These are phyloP conservation scores for Naja naja DNA, from an alignment of 2,113 vertebrate genomes.

Conservation along the genomic window DNA sequence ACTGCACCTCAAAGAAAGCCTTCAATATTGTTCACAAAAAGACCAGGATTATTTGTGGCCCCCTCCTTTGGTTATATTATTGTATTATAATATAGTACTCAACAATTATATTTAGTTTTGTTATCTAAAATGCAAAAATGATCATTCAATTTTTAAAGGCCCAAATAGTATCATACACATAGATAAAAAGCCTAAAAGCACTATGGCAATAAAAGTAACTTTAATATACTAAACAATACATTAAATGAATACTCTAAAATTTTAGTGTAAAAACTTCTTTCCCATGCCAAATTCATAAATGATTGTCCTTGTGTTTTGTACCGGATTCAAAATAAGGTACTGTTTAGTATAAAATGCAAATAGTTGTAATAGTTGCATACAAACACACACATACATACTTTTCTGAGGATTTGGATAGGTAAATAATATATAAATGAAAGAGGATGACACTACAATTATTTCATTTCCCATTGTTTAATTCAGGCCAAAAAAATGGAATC, in stretches of 20 bases:
- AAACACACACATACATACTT: neutral
- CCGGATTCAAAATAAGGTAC: slow-evolving; percentile 9
- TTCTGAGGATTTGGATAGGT: neutral
- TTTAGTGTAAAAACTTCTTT: slow-evolving; percentile 17
- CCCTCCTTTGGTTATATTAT: slow-evolving; percentile 14
- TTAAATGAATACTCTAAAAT: neutral
- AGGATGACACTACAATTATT: neutral
- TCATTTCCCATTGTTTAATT: neutral
- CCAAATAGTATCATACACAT: neutral
- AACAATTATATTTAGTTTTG: slow-evolving; percentile 27
- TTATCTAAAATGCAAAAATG: neutral
- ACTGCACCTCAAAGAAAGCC: slow-evolving; percentile 48
- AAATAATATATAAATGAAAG: neutral
- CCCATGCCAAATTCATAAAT: slow-evolving; percentile 9
- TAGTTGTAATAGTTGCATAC: neutral
- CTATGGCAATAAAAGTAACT: neutral
- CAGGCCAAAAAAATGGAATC: neutral
- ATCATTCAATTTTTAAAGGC: neutral
- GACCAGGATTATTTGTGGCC: neutral
- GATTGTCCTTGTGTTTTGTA: slow-evolving; percentile 20
- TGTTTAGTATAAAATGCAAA: neutral
- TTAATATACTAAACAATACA: neutral
- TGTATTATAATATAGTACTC: slow-evolving; percentile 9
- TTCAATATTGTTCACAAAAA: slow-evolving; percentile 36
- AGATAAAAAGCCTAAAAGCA: neutral